Conservation (phyloP, 2,113 vertebrate species). For the Hoplias malabaricus region DNA sequence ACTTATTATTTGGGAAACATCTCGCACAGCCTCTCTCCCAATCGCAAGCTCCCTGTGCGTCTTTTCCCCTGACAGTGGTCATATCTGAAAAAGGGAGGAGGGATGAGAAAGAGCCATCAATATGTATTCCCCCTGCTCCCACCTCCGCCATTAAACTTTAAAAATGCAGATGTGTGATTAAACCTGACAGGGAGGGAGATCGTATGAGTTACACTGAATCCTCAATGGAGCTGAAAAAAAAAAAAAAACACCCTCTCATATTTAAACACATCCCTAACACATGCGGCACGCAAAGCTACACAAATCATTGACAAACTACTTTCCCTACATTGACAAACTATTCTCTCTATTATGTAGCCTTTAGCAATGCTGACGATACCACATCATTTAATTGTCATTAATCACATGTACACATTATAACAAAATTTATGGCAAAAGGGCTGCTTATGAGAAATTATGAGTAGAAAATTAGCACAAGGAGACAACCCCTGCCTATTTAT, state of each 20-base stretch:
- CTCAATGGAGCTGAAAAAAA: conserved; percentile 54
- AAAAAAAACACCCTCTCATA: conserved; percentile 30
- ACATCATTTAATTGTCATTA: conserved; percentile 11
- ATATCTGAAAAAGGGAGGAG: conserved; percentile 24
- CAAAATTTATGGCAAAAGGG: background rate
- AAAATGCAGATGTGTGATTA: conserved; percentile 67
- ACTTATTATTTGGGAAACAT: conserved; percentile 41
- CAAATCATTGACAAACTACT: background rate
- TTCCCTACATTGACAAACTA: background rate
- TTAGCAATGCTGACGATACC: background rate
- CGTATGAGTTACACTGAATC: conserved; percentile 54
- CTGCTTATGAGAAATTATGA: background rate
- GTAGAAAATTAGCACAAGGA: background rate
- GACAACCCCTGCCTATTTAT: background rate
- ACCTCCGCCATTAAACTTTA: conserved; percentile 70
- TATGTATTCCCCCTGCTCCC: conserved; percentile 65
- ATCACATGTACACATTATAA: background rate
- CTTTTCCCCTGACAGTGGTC: conserved; percentile 35
- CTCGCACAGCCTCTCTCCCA: background rate
- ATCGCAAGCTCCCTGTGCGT: conserved; percentile 27
- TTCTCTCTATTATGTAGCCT: too few relatives aligned
- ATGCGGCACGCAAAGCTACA: conserved; percentile 14
- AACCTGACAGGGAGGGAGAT: conserved; percentile 62
- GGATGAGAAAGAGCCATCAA: conserved; percentile 69
- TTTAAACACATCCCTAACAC: conserved; percentile 36